Evolutionary conservation across 2,797 vertebrate species (phyloP).

Genomic region (Arctocebus calabarensis): DNA sequence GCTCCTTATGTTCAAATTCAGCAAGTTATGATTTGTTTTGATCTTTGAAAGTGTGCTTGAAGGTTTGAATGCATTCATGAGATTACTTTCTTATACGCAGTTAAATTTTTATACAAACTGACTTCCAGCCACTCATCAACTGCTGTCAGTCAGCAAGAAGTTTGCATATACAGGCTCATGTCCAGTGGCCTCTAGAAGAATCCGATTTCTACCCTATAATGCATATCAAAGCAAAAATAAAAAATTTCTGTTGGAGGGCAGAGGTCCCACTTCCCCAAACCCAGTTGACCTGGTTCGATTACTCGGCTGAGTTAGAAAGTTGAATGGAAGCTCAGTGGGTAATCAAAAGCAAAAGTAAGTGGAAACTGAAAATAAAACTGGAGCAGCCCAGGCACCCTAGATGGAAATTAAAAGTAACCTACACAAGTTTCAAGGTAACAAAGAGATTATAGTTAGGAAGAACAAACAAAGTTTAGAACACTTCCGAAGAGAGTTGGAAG

Average conservation of each 20-base stretch:
- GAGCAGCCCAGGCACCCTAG: too few species aligned
- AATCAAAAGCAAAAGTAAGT: too few species aligned
- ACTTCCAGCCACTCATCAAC: constrained; percentile 55
- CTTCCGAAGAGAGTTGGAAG: too few species aligned
- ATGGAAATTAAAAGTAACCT: too few species aligned
- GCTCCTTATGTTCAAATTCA: constrained; percentile 59
- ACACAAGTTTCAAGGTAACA: too few species aligned
- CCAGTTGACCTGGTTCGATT: too few species aligned
- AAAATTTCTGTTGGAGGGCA: not conserved
- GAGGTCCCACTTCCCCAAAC: too few species aligned
- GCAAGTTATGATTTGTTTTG: constrained; percentile 75
- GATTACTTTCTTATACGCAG: constrained; percentile 50
- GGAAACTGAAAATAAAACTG: too few species aligned
- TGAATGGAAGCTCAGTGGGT: too few species aligned
- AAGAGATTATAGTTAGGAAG: too few species aligned
- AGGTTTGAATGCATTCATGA: constrained; percentile 64
- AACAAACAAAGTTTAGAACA: too few species aligned
- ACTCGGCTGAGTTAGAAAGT: too few species aligned
- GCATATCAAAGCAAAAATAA: constrained; percentile 68
- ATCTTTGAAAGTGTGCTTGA: constrained; percentile 69
- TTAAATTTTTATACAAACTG: constrained; percentile 73
- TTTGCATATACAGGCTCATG: not conserved
- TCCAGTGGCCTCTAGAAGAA: constrained; percentile 10
- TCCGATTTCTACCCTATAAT: not conserved
- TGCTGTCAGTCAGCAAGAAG: constrained; percentile 50